Base-by-base conservation (phyloP, 2,797 vertebrate genomes). In the Brachyalestes nurse region DNA sequence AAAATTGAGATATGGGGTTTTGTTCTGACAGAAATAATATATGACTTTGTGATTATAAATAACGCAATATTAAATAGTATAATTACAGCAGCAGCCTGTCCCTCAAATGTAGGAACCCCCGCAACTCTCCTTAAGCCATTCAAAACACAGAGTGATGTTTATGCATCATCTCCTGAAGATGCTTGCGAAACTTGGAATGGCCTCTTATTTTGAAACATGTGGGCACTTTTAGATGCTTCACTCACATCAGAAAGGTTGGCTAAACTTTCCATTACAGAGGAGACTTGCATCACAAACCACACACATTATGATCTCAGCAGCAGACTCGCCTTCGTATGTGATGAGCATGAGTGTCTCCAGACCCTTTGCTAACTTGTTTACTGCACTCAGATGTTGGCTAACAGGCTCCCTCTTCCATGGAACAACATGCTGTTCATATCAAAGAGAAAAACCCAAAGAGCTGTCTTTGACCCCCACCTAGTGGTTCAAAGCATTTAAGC, bases 391-490 rank as follows among this genome's bases (percentile, higher is more conserved):
- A 78, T 57, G 72, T 83, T 83, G 62, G 86, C 82, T 84, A 81
- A 83, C 86, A 87, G 82, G 86, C 86, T 88, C 78, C 72, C 82
- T 82, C 83, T 83, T 77, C 40, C 70, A 14, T 8, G 34, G 62
- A 21, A 34, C 42, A 55, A 71, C 16, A 40, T 34, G 47, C 38
- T 58, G 25, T 28, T 47, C 17, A 2, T 53, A 47, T 57, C 25
- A 7, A 55, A 23, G 55, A 5, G 66, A 12, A 64, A 40, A 64
- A 6, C 1, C 19, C 34, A 38, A 91, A 88, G 75, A 72, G 85
- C 87, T 94, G 91, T 95, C 93, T 94, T 96, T 90, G 96, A 95
- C 94, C 96, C 95, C 93, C 96, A 92, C 92, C 95, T 82, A 82
- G 92, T 94, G 97, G 92, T 76, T 64, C 19, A 40, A 25, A 79